Evolutionary conservation across 2,113 vertebrate genomes (phyloP), one percentile per base, ranked within the genome.

Genomic region (Entelurus aequoreus): DNA sequence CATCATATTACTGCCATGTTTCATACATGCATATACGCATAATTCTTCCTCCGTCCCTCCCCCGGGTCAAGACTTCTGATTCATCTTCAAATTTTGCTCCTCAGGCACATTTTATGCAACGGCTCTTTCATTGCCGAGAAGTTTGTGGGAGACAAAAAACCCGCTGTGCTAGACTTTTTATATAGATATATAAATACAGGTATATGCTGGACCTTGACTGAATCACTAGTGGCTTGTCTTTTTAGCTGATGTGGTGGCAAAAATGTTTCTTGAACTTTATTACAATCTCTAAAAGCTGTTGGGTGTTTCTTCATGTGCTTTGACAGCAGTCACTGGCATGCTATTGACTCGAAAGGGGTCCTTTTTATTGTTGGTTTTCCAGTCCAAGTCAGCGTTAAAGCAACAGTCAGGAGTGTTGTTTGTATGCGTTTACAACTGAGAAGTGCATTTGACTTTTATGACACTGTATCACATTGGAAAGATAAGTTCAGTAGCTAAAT

Each of bases 71-170:
- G 51, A 62, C 40, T 72, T 54, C 49, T 68, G 59, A 70, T 84
- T 68, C 69, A 77, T 71, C 75, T 71, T 77, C 72, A 74, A 56
- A 66, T 49, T n/a, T 68, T 54, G 54, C 67, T 75, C 69, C 66
- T n/a, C 58, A 73, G 72, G 69, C 67, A 38, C 13, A 44, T 78
- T 57, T 85, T 86, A 77, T 38, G 60, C 73, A 87, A 87, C 67
- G 54, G 66, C 36, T 76, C 61, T 85, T 82, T 85, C 67, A 77
- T 82, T 79, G 79, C 49, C 66, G 46, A 67, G 47, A 69, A 75
- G 53, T 58, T 35, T 57, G 73, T 75, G 77, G 69, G 75, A 69
- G 77, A 62, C 61, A 75, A 52, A 66, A 65, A 68, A 19, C 19
- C 19, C 48, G 21, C 63, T 36, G 16, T 51, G 42, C 63, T 51